phyloP scores from a whole-genome alignment of 2,888 invertebrate species.

The Sinopyrophorus schimmeli region DNA sequence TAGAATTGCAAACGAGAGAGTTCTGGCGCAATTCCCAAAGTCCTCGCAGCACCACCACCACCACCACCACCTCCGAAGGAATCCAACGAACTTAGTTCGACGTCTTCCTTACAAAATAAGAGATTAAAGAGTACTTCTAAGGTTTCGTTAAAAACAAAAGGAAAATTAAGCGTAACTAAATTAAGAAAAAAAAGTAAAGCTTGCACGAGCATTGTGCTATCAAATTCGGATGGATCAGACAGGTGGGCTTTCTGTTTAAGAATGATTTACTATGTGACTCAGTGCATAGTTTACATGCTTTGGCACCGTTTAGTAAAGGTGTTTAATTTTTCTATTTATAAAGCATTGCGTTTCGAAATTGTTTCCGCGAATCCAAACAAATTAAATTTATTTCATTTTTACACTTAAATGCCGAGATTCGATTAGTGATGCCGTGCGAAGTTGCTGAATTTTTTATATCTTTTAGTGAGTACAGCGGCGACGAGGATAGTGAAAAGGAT shows the following conservation, averaged over 20 bases:
- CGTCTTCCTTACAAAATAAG: neutral
- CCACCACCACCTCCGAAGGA: neutral
- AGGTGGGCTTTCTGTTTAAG: conserved; percentile 30
- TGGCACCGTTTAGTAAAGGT: too few species aligned
- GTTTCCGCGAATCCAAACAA: too few species aligned
- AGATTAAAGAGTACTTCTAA: conserved; percentile 23
- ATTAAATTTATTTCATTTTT: too few species aligned
- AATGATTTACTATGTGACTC: conserved; percentile 3
- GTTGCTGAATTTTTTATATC: conserved; percentile 16
- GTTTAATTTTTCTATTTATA: too few species aligned
- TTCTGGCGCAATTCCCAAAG: conserved; percentile 15
- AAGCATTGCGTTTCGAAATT: too few species aligned
- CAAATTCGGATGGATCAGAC: conserved; percentile 31
- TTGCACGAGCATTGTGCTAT: conserved; percentile 23
- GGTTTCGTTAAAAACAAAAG: conserved; percentile 37
- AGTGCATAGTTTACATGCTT: conserved; percentile 9
- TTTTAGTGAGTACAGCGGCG: conserved; percentile 45
- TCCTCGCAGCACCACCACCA: neutral
- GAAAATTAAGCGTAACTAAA: conserved; percentile 33
- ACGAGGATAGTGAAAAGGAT: conserved; percentile 42
- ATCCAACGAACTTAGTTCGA: too few species aligned
- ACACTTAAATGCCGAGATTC: too few species aligned
- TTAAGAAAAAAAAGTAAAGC: conserved; percentile 32
- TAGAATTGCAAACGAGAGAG: neutral
- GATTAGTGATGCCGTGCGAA: conserved; percentile 11